Evolutionary conservation across 2,797 vertebrate species (phyloP), one percentile per base, ranked within the genome.

Genomic region (Coracias cyanogaster): DNA sequence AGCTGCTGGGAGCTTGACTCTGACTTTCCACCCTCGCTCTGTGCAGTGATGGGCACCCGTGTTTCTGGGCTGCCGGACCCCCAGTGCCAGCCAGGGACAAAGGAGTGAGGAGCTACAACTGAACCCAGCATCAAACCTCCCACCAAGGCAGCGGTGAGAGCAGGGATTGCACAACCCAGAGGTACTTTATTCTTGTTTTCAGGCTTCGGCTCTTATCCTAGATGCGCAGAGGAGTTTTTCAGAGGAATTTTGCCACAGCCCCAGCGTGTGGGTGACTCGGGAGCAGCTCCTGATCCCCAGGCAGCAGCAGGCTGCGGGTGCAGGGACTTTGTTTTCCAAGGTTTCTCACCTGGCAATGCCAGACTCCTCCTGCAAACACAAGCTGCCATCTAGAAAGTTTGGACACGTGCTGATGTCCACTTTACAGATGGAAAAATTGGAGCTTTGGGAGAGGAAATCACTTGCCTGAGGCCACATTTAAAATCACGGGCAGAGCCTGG

Each of bases 1-100:
- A 18, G 39, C 58, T 1, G 3, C 48, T 0, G 1, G 16, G 61
- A 89, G 39, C 66, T 65, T 1, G 1, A 4, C 72, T 52, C n/a
- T 24, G 91, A 41, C 20, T 29, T 48, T 28, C 66, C 1, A 1
- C 19, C 62, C 71, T 64, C 0, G 1, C 45, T 18, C 13, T 0
- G 28, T 1, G 71, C 58, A 16, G 45, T 7, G 70, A 5, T 0
- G 25, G 37, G 33, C 17, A 71, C 72, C 37, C 0, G 0, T 2
- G 1, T 41, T 21, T 13, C 35, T 15, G 46, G 28, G 80, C 78
- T 71, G 74, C 16, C 4, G 71, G 49, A 12, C 49, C 37, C 45
- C 71, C 77, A 19, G 81, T 1, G 7, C 45, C 71, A 46, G 62
- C 15, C 60, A 8, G 39, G n/a, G 41, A 21, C 45, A 71, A 80